Percentiles rank a stretch among this genome's conserved stretches.
These are phyloP conservation scores for Pelobates cultripes DNA, from an alignment of 2,797 vertebrate genomes.

Conservation along the genomic window DNA sequence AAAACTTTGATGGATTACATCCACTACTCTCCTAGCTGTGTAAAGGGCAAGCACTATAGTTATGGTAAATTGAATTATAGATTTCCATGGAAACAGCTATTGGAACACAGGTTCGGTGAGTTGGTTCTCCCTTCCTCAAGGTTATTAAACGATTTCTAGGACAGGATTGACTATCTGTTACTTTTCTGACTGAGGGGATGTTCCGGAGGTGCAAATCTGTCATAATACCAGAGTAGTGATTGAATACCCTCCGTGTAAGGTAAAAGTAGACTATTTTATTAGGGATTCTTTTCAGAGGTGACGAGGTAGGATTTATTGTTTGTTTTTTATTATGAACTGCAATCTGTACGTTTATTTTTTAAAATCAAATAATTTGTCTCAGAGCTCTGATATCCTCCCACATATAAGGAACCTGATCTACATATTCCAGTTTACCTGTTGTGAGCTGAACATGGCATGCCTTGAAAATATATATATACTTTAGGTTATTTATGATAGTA, in stretches of 20 bases:
- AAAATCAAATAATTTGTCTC: no score
- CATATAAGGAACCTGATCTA: no score
- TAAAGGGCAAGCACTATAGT: slow-evolving; percentile 26
- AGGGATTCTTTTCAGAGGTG: no score
- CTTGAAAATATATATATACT: no score
- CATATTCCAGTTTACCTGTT: no score
- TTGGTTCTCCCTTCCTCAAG: slow-evolving; percentile 18
- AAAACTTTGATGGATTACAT: slow-evolving; percentile 8
- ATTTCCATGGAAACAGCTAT: slow-evolving; percentile 45
- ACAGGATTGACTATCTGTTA: slow-evolving; percentile 16
- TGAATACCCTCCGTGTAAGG: not conserved
- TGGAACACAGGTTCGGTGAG: slow-evolving; percentile 27
- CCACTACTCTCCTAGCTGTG: slow-evolving; percentile 7
- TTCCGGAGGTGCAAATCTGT: not conserved
- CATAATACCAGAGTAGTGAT: not conserved
- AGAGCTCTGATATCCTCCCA: no score
- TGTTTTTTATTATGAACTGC: no score
- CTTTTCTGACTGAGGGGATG: slow-evolving; percentile 9
- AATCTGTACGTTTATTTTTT: no score
- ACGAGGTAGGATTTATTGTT: no score
- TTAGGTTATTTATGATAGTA: no score
- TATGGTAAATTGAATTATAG: slow-evolving; percentile 40
- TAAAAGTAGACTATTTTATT: no score
- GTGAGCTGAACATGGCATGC: no score
- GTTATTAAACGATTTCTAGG: slow-evolving; percentile 39